phyloP scores from a whole-genome alignment of 2,113 vertebrate genomes.

The Xyliphius kryptos region DNA sequence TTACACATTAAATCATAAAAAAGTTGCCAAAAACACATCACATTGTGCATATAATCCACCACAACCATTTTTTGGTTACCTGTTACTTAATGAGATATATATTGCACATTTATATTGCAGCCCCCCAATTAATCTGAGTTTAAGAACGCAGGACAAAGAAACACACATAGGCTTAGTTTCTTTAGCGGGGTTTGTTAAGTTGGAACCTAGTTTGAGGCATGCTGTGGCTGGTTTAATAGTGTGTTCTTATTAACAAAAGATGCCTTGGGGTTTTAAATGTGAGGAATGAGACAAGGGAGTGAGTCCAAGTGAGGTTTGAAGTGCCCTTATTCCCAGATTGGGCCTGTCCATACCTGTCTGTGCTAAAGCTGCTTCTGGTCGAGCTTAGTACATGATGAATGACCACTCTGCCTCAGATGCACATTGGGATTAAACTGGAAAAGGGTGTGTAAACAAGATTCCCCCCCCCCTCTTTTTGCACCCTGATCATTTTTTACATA shows the following conservation, averaged over 20 bases:
- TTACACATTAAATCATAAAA: too few species aligned
- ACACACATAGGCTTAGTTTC: constrained; percentile 1
- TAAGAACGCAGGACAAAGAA: constrained; percentile 8
- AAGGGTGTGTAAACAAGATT: constrained; percentile 11
- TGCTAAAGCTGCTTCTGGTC: constrained; percentile 24
- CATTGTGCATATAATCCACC: constrained; percentile 1
- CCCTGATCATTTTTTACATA: too few species aligned
- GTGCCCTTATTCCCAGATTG: constrained; percentile 37
- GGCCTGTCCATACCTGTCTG: constrained; percentile 29
- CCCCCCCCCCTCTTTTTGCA: not conserved
- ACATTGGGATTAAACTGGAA: constrained; percentile 25
- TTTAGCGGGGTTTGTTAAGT: constrained; percentile 14
- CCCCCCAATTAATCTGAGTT: constrained; percentile 10
- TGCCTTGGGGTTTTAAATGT: constrained; percentile 23
- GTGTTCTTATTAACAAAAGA: constrained; percentile 36
- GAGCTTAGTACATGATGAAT: constrained; percentile 36
- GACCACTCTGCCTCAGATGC: constrained; percentile 24
- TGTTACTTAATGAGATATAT: constrained; percentile 8
- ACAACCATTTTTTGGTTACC: not conserved
- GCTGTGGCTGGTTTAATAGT: constrained; percentile 28
- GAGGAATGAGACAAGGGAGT: constrained; percentile 19
- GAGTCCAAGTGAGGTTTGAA: constrained; percentile 5
- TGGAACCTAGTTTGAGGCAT: constrained; percentile 33
- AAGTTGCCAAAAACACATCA: too few species aligned
- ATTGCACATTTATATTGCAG: not conserved